phyloP scores from a whole-genome alignment of 2,888 invertebrate species.

The Aspidiotus destructor region DNA sequence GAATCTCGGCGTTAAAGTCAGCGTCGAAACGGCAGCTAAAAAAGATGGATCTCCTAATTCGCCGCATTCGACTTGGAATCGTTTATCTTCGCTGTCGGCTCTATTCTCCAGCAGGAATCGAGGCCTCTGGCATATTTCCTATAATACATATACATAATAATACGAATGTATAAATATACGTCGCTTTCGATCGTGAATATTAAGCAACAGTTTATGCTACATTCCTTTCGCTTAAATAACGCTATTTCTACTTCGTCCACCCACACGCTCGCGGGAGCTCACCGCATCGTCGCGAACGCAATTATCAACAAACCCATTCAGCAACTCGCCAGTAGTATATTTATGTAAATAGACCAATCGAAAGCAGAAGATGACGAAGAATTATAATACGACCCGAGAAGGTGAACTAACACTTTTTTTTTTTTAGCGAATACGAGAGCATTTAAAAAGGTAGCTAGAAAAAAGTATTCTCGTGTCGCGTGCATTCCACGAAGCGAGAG shows the following conservation, averaged over 20 bases:
- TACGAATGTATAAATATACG: conserved; percentile 1
- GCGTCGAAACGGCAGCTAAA: conserved; percentile 55
- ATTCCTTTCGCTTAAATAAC: background rate
- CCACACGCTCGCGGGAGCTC: background rate
- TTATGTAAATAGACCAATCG: too few relatives aligned
- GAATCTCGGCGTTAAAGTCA: conserved; percentile 57
- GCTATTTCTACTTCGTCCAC: background rate
- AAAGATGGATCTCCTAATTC: conserved; percentile 53
- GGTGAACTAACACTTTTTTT: too few relatives aligned
- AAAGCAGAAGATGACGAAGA: too few relatives aligned
- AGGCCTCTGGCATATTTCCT: conserved; percentile 59
- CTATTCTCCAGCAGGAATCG: conserved; percentile 47
- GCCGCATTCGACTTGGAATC: conserved; percentile 50
- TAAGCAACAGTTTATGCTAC: background rate
- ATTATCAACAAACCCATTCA: too few relatives aligned
- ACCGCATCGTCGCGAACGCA: too few relatives aligned
- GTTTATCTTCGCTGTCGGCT: conserved; percentile 40
- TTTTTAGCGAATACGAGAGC: too few relatives aligned
- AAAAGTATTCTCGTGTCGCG: conserved; percentile 3
- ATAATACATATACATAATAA: conserved; percentile 37
- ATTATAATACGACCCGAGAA: too few relatives aligned
- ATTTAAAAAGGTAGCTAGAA: too few relatives aligned
- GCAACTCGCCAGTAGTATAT: too few relatives aligned
- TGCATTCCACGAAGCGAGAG: background rate
- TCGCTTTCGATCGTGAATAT: too few relatives aligned